Evolutionary conservation across 2,888 invertebrate species (phyloP).

Genomic region (Hypolimnas misippus): DNA sequence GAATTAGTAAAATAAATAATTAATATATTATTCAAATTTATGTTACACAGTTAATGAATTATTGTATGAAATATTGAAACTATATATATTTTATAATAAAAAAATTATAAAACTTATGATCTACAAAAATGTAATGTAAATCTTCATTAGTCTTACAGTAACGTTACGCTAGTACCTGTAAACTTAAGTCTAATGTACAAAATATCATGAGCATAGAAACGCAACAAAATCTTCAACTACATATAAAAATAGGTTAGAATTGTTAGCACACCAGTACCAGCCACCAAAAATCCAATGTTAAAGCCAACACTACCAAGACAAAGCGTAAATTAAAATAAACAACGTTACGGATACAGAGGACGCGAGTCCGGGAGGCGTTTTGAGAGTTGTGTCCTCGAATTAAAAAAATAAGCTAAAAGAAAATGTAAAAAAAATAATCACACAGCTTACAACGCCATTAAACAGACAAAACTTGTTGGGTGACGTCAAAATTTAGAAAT

Average conservation of each 20-base stretch:
- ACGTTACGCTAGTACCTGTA: conserved; percentile 52
- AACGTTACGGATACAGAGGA: conserved; percentile 83
- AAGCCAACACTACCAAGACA: conserved; percentile 82
- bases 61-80: conserved; percentile 5
- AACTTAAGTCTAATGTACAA: conserved; percentile 57
- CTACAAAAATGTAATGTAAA: conserved; percentile 30
- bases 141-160: conserved; percentile 41
- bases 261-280: conserved; percentile 81
- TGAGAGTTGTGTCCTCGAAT: conserved; percentile 59
- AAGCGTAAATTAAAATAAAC: conserved; percentile 77
- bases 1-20: conserved; percentile 19
- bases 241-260: conserved; percentile 69
- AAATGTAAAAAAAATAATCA: conserved; percentile 70
- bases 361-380: conserved; percentile 80
- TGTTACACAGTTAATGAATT: conserved; percentile 32
- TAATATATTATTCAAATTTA: conserved; percentile 4
- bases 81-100: neutral
- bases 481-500: conserved; percentile 60
- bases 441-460: conserved; percentile 79
- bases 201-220: conserved; percentile 68
- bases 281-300: conserved; percentile 76
- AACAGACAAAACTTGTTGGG: conserved; percentile 80
- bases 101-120: conserved; percentile 23
- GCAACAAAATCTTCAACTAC: conserved; percentile 72
- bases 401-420: conserved; percentile 67